Percentiles rank a stretch among this genome's conserved stretches.
phyloP scores from a whole-genome alignment of 2,888 invertebrate species.

The Protodeltote pygarga region DNA sequence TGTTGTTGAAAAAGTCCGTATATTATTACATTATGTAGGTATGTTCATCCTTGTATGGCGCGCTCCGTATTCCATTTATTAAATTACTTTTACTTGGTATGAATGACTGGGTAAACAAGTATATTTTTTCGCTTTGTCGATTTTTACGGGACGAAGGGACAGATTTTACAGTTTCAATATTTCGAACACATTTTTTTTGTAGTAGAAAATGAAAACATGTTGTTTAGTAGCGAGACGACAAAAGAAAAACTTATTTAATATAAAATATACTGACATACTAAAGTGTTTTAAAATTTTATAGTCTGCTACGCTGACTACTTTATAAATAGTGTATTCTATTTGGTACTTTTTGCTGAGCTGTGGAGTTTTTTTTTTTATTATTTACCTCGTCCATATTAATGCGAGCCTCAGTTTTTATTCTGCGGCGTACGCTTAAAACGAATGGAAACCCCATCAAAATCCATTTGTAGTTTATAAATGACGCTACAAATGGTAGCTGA shows the following conservation, averaged over 20 bases:
- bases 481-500: constrained; percentile 21
- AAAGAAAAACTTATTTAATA: constrained; percentile 16
- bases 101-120: constrained; percentile 60
- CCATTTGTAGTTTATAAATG: constrained; percentile 25
- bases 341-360: constrained; percentile 10
- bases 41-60: constrained; percentile 35
- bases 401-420: constrained; percentile 7
- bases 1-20: constrained; percentile 24
- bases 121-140: constrained; percentile 44
- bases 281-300: constrained; percentile 10
- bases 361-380: constrained; percentile 14
- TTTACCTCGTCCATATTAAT: constrained; percentile 9
- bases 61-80: constrained; percentile 65
- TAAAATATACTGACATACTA: constrained; percentile 24
- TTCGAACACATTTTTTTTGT: constrained; percentile 11
- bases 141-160: constrained; percentile 12
- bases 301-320: constrained; percentile 5
- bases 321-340: constrained; percentile 21
- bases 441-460: constrained; percentile 22
- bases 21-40: constrained; percentile 44
- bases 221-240: constrained; percentile 12
- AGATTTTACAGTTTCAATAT: constrained; percentile 36
- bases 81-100: constrained; percentile 66
- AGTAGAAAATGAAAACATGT: constrained; percentile 8
- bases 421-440: constrained; percentile 16